Percentiles rank a stretch among this genome's conserved stretches.
phyloP scores from a whole-genome alignment of 1,140 invertebrate genomes.

The Choristoneura fumiferana region DNA sequence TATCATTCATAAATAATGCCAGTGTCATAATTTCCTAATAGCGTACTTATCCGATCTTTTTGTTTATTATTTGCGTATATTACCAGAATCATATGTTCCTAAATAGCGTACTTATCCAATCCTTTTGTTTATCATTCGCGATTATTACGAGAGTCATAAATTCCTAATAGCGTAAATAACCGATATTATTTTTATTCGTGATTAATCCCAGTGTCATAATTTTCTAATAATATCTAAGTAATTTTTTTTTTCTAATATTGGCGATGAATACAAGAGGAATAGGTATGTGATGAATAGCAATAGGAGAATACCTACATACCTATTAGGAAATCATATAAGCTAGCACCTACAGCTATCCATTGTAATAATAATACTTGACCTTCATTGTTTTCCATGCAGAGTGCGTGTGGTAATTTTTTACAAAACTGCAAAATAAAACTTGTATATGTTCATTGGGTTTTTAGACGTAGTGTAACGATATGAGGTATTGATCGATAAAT shows the following conservation, averaged over 20 bases:
- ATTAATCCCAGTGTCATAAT: conserved; percentile 1
- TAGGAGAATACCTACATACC: too few relatives aligned
- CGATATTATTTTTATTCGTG: conserved; percentile 1
- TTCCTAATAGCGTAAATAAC: background rate
- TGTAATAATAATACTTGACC: too few relatives aligned
- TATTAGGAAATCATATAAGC: conserved; percentile 7
- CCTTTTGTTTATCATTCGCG: conserved; percentile 1
- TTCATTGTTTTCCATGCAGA: too few relatives aligned
- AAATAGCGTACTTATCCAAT: conserved; percentile 4
- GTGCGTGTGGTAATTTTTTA: too few relatives aligned
- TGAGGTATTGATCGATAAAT: too few relatives aligned
- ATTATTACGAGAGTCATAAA: background rate
- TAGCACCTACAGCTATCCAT: too few relatives aligned
- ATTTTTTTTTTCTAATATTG: background rate
- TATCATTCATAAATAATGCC: conserved; percentile 6
- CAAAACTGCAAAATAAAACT: too few relatives aligned
- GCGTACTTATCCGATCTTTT: background rate
- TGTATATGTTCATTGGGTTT: too few relatives aligned
- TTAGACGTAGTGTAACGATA: too few relatives aligned
- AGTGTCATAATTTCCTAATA: conserved; percentile 2
- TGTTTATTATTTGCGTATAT: background rate
- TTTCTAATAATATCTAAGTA: conserved; percentile 3
- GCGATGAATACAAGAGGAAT: conserved; percentile 4
- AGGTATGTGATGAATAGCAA: too few relatives aligned
- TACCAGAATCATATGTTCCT: conserved; percentile 3